Conservation (phyloP, 1,140 invertebrate genomes). For the Lasioglossum baleicum region DNA sequence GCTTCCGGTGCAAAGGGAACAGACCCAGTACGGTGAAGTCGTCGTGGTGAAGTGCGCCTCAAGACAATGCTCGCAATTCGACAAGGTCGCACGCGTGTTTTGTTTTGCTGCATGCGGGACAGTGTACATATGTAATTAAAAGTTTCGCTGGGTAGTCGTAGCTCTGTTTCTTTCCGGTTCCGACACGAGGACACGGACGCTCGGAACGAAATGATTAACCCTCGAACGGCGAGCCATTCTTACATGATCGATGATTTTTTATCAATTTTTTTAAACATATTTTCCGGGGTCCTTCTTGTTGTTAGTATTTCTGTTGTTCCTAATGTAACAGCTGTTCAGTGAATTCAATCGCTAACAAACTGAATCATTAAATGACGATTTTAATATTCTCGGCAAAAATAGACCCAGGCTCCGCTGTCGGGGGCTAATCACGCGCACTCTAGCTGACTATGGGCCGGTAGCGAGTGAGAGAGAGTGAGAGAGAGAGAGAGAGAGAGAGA, state of each 20-base stretch:
- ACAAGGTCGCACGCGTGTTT: slow-evolving; percentile 22
- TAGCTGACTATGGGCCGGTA: slow-evolving; percentile 12
- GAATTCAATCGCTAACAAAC: no score
- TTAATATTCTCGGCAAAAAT: no score
- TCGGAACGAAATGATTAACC: background rate
- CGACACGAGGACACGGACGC: background rate
- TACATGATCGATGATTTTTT: no score
- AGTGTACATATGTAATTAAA: slow-evolving; percentile 64
- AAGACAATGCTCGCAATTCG: background rate
- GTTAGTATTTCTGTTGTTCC: no score
- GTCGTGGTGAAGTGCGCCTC: slow-evolving; percentile 17
- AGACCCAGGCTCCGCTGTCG: no score
- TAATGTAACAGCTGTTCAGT: no score
- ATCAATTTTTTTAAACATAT: no score
- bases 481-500: no score
- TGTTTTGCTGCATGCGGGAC: slow-evolving; percentile 15
- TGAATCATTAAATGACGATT: no score
- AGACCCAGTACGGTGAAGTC: background rate
- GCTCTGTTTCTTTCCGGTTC: slow-evolving; percentile 20
- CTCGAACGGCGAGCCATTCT: no score
- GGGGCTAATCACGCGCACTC: slow-evolving; percentile 8
- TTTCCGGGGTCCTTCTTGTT: no score
- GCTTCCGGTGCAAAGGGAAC: background rate
- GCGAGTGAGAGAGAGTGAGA: background rate
- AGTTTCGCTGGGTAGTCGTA: slow-evolving; percentile 28